Evolutionary conservation across 1,140 invertebrate species (phyloP).

Genomic region (Alviniconcha marisindica): DNA sequence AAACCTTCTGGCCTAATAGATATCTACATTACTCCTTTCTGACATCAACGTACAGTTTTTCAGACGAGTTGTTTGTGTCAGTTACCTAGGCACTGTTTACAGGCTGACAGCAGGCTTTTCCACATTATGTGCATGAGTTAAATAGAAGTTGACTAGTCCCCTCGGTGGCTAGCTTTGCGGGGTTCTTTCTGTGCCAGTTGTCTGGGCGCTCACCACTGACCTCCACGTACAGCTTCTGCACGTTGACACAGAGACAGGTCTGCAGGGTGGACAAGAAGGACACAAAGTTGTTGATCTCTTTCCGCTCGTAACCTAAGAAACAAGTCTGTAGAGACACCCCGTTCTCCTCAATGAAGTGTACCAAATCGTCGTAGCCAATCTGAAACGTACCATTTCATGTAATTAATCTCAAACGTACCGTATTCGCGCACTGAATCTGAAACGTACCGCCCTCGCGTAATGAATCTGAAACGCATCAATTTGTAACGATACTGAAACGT

Average conservation of each 20-base stretch:
- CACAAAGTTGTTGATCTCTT: slow-evolving; percentile 59
- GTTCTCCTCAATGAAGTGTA: slow-evolving; percentile 61
- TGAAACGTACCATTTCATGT: slow-evolving; percentile 47
- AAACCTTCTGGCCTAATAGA: too few relatives aligned
- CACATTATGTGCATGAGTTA: too few relatives aligned
- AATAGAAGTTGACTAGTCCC: too few relatives aligned
- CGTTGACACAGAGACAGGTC: slow-evolving; percentile 60
- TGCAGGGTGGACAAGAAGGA: slow-evolving; percentile 61
- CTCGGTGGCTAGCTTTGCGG: too few relatives aligned
- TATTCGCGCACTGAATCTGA: background rate
- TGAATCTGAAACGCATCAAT: background rate
- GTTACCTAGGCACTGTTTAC: too few relatives aligned
- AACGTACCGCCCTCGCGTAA: background rate
- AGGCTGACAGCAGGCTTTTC: too few relatives aligned
- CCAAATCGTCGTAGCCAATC: slow-evolving; percentile 64
- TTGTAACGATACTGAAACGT: too few relatives aligned
- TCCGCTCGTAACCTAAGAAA: slow-evolving; percentile 66
- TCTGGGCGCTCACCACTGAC: too few relatives aligned
- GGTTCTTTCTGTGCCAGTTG: too few relatives aligned
- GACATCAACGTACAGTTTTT: too few relatives aligned
- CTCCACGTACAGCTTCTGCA: slow-evolving; percentile 63
- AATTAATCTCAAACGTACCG: background rate
- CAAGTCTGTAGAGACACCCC: slow-evolving; percentile 61
- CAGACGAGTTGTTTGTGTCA: too few relatives aligned
- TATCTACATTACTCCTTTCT: too few relatives aligned